Evolutionary conservation across 2,113 vertebrate genomes (phyloP), one percentile per base, ranked within the genome.

Genomic region (Pteronura brasiliensis): DNA sequence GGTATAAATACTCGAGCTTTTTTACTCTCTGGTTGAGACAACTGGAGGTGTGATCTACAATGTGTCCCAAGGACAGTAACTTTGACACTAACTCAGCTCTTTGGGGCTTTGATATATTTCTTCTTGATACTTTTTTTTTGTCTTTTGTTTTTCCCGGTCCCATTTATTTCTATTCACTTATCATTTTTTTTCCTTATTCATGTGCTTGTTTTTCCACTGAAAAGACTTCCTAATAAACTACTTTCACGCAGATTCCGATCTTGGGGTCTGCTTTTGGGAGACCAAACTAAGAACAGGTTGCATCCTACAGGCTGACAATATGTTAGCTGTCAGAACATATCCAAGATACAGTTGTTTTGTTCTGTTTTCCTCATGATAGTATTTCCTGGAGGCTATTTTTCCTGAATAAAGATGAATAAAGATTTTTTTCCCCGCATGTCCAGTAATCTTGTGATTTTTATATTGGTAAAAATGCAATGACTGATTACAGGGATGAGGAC

Each of bases 381-480:
- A 52, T 83, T 63, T 88, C 25, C 57, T 88, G 59, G 79, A 88
- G 59, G 61, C 71, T 83, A 44, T 83, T 83, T 96, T 39, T 92
- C 61, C 59, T 6, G 6, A 87, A 13, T 47, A 29, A 17, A 77
- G 42, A 77, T 74, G 31, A 67, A 67, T 95, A 88, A 29, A 77
- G n/a, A 44, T 71, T 36, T n/a, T 82, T 85, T 69, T 42, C 0
- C 17, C 42, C 59, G 25, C 59, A 61, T 83, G 61, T 49, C 77
- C n/a, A 96, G 20, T 91, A 96, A 88, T 71, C 49, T 79, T 39
- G 18, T 88, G 69, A 69, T 69, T 72, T 91, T 93, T 77, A 71
- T 79, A 71, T 77, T 90, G 47, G 25, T 69, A 61, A 88, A 93
- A 87, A 67, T 77, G 67, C 34, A 82, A 13, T 25, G 72, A 83